Base-by-base conservation (phyloP, 2,113 vertebrate species). In the Bothrops jararaca region DNA sequence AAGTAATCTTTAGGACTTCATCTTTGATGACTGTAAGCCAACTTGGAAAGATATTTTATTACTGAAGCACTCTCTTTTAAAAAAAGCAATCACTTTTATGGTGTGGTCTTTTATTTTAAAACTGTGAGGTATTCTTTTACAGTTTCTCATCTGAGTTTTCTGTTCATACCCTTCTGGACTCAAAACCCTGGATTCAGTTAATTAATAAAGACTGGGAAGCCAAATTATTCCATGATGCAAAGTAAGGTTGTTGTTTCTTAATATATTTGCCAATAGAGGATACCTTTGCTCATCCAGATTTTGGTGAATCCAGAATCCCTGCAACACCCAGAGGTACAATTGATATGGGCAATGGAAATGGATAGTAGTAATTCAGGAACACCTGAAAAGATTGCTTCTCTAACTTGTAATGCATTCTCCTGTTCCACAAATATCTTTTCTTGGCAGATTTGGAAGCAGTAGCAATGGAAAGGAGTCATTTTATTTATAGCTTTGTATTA, bases 1-100 rank as follows among this genome's bases (percentile, higher is more conserved):
- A 88, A 39, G 69, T 92, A 93, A 42, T 89, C 18, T 10, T 91
- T 20, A 54, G 5, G 0, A 0, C 42, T 85, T 92, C 90, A 92
- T 87, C 91, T 92, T 45, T 86, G 74, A 20, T 92, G 92, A 45
- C 74, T 56, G 74, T 56, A 88, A 48, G 29, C 9, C 90, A 34
- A 0, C 0, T 93, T 93, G 34, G 86, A 94, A 13, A 48, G 9
- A 20, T 26, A 57, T 9, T 91, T 85, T 39, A 2, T 13, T 58
- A 42, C 9, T 60, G 90, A 69, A 69, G 4, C 60, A 69, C 26
- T 69, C 60, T 69, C 4, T 69, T 69, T 13, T 5, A n/a, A 64
- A 64, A 64, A 64, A 64, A 29, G 23, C 7, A 54, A 54, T 15
- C 90, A 85, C 10, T 29, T 29, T 26, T 60, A 3, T 85, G 22